Conservation (phyloP, 1,140 invertebrate species). For the Parapsyche elsis region DNA sequence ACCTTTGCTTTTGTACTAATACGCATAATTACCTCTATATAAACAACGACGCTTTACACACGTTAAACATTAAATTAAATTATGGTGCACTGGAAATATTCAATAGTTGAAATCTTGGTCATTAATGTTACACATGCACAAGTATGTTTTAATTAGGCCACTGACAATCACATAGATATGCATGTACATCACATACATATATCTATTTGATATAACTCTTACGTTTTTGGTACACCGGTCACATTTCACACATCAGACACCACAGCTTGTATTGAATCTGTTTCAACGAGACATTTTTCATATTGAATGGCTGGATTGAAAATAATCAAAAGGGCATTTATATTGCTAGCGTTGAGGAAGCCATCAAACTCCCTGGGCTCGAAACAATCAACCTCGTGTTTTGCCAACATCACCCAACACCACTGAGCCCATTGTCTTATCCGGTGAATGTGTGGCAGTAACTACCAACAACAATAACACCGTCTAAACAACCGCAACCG, state of each 20-base stretch:
- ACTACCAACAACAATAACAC: background rate
- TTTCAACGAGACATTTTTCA: no score
- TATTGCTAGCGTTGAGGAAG: background rate
- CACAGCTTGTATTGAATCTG: no score
- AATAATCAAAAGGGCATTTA: background rate
- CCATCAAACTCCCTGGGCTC: background rate
- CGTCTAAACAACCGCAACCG: background rate
- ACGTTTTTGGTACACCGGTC: no score
- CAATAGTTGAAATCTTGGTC: background rate
- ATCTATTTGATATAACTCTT: background rate
- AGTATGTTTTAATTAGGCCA: no score
- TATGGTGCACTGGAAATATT: background rate
- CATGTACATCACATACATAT: no score
- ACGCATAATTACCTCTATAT: conserved; percentile 16
- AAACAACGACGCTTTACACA: background rate
- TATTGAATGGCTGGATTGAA: background rate
- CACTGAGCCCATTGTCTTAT: no score
- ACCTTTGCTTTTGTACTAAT: conserved; percentile 32
- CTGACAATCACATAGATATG: no score
- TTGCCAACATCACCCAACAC: no score
- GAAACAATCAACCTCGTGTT: background rate
- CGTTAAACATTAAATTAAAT: background rate
- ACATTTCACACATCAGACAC: no score
- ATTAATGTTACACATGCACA: no score
- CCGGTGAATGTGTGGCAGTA: background rate